Percentiles rank a stretch among this genome's conserved stretches.
Conservation (phyloP, 2,797 vertebrate species). For the Parotocinclus haroldoi region DNA sequence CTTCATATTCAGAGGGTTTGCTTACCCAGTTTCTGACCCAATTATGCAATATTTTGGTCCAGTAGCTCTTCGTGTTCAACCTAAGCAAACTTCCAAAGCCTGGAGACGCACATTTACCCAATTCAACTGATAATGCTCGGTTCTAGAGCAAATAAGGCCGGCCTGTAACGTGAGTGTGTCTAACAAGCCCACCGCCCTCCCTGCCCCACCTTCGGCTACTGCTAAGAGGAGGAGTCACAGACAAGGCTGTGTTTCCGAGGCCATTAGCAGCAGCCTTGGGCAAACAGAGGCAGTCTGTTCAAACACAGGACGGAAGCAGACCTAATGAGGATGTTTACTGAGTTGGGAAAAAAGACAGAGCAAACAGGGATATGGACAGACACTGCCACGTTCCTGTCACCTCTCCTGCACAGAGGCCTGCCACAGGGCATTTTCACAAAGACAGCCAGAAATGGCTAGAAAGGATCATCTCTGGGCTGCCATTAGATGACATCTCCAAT, state of each 20-base stretch:
- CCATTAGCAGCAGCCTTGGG: conserved; percentile 45
- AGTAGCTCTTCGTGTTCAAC: neutral
- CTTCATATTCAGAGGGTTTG: too few species aligned
- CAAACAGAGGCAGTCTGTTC: conserved; percentile 64
- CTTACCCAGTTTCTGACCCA: neutral
- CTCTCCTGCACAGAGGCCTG: conserved; percentile 32
- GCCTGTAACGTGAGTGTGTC: conserved; percentile 3
- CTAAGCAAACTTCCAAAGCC: neutral
- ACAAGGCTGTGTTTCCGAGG: conserved; percentile 29
- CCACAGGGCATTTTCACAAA: conserved; percentile 32
- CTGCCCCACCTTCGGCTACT: conserved; percentile 6
- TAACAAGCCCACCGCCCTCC: conserved; percentile 3
- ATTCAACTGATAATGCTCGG: neutral
- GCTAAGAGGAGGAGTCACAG: conserved; percentile 23
- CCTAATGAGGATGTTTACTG: conserved; percentile 77
- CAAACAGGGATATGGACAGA: conserved; percentile 43
- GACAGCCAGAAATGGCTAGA: conserved; percentile 12
- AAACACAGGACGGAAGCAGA: conserved; percentile 77
- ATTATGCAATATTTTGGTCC: neutral
- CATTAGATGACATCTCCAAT: conserved; percentile 36
- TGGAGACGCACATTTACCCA: neutral
- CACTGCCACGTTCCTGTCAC: conserved; percentile 41
- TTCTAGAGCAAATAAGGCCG: neutral
- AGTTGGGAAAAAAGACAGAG: conserved; percentile 29
- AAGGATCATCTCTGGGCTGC: conserved; percentile 30